Base-by-base conservation (phyloP, 2,797 vertebrate species). In the Micromesistius poutassou region DNA sequence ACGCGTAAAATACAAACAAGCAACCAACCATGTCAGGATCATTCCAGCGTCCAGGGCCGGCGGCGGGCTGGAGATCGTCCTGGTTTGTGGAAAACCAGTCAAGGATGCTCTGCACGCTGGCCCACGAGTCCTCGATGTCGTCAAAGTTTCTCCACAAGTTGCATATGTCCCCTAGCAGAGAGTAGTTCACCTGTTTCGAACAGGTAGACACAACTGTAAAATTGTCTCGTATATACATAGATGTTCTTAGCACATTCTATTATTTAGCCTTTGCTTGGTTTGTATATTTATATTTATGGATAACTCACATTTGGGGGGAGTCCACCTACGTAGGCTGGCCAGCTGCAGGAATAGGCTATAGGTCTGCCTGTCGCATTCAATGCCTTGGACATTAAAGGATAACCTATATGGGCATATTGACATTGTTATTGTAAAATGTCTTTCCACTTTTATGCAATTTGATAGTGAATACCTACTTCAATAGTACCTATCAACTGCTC, bases 81-180 rank as follows among this genome's bases (percentile, higher is more conserved):
- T 97, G 96, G 82, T 97, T 83, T 14, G 30, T 14, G 1, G 84
- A 92, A 79, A 94, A 97, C 96, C 96, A 97, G 78, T 96, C 93
- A 84, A 95, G 30, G 36, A 97, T 94, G 81, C 76, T 78, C 1
- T 94, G 88, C 22, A 97, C 84, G 0, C 95, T 96, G 33, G 83
- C 80, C 96, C 96, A 97, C 0, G 96, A 97, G 85, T 97, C 96
- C 88, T 96, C 83, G 77, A 97, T 96, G 38, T 97, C 96, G 0
- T 1, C 82, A 0, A 94, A 97, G 90, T 97, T 97, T 68, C 96
- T 93, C 96, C 96, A 97, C 75, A 97, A 87, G 83, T 97, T 95
- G 86, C 96, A 97, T 85, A 93, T 89, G n/a, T 94, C 82, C 3
- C 93, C 89, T 78, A 97, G 86, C 66, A 93, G 14, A 2, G 92